A percentile compares a stretch with the other conserved stretches of the same genome.
Conservation (phyloP, 2,888 invertebrate species). For the Physocephala rufipes region DNA sequence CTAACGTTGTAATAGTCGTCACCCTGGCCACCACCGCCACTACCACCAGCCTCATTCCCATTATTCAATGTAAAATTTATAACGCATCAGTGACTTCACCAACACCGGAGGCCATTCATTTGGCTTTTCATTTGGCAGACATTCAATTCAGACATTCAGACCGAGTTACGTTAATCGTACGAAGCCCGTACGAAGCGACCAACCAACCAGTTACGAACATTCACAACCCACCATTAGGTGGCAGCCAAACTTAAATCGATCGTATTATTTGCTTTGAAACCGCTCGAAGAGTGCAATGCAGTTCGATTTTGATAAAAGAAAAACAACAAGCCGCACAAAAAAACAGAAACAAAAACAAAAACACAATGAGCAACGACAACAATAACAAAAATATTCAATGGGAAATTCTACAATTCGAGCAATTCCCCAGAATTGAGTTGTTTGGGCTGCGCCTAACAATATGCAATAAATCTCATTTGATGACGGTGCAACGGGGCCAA, state of each 20-base stretch:
- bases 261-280: slow-evolving; percentile 26
- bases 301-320: slow-evolving; percentile 4
- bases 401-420: slow-evolving; percentile 20
- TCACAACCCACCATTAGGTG: too few relatives aligned
- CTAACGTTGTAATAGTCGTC: neutral
- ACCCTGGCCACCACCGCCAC: neutral
- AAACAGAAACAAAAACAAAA: slow-evolving; percentile 14
- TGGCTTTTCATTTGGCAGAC: slow-evolving; percentile 1
- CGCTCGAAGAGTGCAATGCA: slow-evolving; percentile 15
- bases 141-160: slow-evolving; percentile 4
- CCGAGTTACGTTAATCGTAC: too few relatives aligned
- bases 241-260: slow-evolving; percentile 8
- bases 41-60: slow-evolving; percentile 21
- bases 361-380: slow-evolving; percentile 1
- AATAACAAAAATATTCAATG: neutral
- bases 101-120: slow-evolving; percentile 20
- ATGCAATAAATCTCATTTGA: slow-evolving; percentile 36
- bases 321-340: slow-evolving; percentile 7
- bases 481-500: slow-evolving; percentile 32
- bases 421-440: slow-evolving; percentile 29
- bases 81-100: slow-evolving; percentile 30
- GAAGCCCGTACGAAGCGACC: too few relatives aligned
- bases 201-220: too few relatives aligned
- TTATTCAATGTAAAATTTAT: slow-evolving; percentile 34
- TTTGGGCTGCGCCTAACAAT: slow-evolving; percentile 35